Conservation (phyloP, 2,797 vertebrate genomes). For the Anolis apletophallus region DNA sequence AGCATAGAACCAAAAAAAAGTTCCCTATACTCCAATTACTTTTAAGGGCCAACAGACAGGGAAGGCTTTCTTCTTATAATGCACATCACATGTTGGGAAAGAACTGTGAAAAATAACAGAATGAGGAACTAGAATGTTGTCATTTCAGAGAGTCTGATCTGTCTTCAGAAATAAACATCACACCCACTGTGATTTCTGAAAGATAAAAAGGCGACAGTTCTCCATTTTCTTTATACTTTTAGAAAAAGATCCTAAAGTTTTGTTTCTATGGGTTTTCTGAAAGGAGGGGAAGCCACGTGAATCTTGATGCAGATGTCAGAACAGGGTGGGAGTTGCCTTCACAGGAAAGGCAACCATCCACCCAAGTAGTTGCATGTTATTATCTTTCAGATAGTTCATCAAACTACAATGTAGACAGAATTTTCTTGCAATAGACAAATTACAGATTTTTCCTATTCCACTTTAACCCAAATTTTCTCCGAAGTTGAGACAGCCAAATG, state of each 20-base stretch:
- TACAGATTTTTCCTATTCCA: not conserved
- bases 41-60: slow-evolving; percentile 38
- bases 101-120: slow-evolving; percentile 55
- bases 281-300: not conserved
- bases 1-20: not conserved
- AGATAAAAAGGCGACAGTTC: not conserved
- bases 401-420: not conserved
- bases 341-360: not conserved
- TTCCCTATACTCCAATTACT: slow-evolving; percentile 44
- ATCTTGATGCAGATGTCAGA: not conserved
- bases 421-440: not conserved
- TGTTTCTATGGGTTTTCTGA: not conserved
- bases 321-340: too few relatives aligned
- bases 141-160: slow-evolving; percentile 44
- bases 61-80: slow-evolving; percentile 43
- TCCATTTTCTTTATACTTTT: slow-evolving; percentile 12
- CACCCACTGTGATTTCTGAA: slow-evolving; percentile 44
- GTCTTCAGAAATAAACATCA: not conserved
- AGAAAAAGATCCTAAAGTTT: not conserved
- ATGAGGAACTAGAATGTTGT: slow-evolving; percentile 68
- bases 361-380: not conserved
- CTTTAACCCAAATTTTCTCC: not conserved
- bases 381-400: not conserved
- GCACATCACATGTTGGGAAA: slow-evolving; percentile 75
- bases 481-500: not conserved